phyloP scores from a whole-genome alignment of 2,888 invertebrate species.

The Congeria kusceri region DNA sequence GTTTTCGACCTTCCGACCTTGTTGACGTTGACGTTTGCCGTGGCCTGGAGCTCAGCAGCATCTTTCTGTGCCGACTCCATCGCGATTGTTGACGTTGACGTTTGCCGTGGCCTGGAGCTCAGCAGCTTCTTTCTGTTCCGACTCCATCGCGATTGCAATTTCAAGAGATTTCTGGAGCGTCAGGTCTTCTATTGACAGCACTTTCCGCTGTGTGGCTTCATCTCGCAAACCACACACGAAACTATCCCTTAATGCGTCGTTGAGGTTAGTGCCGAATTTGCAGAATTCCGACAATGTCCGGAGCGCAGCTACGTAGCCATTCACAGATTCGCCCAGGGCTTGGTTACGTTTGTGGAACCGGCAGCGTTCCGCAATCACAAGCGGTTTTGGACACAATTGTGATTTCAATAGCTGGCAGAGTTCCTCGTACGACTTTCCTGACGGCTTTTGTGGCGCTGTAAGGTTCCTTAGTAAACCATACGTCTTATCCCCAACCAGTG shows the following conservation, averaged over 20 bases:
- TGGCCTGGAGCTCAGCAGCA: no score
- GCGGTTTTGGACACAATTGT: slow-evolving; percentile 11
- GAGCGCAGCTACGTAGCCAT: slow-evolving; percentile 38
- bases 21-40: slow-evolving; percentile 2
- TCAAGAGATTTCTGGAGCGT: slow-evolving; percentile 31
- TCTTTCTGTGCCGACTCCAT: no score
- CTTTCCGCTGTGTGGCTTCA: slow-evolving; percentile 39
- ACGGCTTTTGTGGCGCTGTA: slow-evolving; percentile 15
- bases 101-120: slow-evolving; percentile 26
- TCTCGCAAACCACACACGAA: slow-evolving; percentile 57
- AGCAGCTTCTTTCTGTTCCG: slow-evolving; percentile 16
- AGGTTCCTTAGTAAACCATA: slow-evolving; percentile 20
- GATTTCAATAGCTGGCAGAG: slow-evolving; percentile 6
- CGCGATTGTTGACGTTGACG: no score
- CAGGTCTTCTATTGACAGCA: slow-evolving; percentile 33
- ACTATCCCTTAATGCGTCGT: slow-evolving; percentile 51
- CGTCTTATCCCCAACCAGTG: slow-evolving; percentile 15
- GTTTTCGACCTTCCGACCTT: no score
- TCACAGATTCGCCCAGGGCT: slow-evolving; percentile 12
- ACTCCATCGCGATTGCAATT: slow-evolving; percentile 52
- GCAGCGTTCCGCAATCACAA: background rate
- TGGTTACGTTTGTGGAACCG: background rate
- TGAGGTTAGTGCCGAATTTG: slow-evolving; percentile 37
- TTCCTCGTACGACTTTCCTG: slow-evolving; percentile 17
- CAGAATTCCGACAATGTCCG: slow-evolving; percentile 51